Percentiles rank a stretch among this genome's conserved stretches.
These are phyloP conservation scores for Pseudococcus jackbeardsleyi DNA, from an alignment of 2,888 invertebrate species.

Conservation along the genomic window DNA sequence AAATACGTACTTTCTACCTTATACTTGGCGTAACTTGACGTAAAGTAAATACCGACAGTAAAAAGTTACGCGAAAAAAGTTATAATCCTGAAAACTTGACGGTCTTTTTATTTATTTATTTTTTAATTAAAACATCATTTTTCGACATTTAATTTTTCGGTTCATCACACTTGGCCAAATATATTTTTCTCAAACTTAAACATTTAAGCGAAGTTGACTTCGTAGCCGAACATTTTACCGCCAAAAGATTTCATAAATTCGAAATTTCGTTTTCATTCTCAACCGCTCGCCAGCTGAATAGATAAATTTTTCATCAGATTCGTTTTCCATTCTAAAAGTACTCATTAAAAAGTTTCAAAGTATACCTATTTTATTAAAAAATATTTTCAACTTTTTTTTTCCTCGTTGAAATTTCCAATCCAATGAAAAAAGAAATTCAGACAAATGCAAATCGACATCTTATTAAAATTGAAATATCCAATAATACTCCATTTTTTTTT, in stretches of 20 bases:
- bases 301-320: background rate
- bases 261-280: background rate
- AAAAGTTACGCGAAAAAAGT: background rate
- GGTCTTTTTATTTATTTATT: background rate
- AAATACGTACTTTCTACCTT: background rate
- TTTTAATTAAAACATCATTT: conserved; percentile 17
- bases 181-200: background rate
- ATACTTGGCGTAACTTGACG: background rate
- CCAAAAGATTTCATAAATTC: background rate
- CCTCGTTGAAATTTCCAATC: background rate
- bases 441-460: background rate
- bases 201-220: background rate
- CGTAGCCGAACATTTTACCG: background rate
- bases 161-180: background rate
- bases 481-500: background rate
- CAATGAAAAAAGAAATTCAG: background rate
- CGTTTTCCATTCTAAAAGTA: background rate
- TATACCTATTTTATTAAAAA: background rate
- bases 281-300: background rate
- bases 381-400: background rate
- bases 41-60: background rate
- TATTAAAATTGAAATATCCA: background rate
- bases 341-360: background rate
- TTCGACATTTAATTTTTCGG: conserved; percentile 23
- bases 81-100: background rate